Evolutionary conservation across 2,888 invertebrate species (phyloP).

Genomic region (Mythimna loreyi): DNA sequence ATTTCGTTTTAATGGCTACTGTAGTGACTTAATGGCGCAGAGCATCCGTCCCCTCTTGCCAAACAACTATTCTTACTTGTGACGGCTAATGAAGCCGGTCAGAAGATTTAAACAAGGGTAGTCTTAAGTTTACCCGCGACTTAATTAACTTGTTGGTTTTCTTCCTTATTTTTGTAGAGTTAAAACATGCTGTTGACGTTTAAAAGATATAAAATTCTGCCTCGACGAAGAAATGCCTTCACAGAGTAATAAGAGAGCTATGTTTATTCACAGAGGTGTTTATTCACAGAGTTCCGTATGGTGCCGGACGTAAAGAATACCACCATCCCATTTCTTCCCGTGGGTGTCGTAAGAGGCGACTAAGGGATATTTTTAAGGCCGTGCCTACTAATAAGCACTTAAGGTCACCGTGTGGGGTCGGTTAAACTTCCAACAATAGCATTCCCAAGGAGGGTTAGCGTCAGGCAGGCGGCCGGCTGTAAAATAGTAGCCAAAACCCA

Average conservation of each 20-base stretch:
- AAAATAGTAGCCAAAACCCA: too few relatives aligned
- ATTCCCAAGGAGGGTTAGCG: too few relatives aligned
- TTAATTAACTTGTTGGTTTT: conserved; percentile 45
- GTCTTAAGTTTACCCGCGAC: conserved; percentile 28
- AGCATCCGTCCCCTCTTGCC: conserved; percentile 3
- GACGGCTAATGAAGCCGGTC: conserved; percentile 34
- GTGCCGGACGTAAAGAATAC: too few relatives aligned
- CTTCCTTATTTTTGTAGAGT: conserved; percentile 33
- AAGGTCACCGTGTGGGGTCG: too few relatives aligned
- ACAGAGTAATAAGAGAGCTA: conserved; percentile 17
- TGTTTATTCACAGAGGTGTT: conserved; percentile 14
- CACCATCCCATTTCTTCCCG: too few relatives aligned
- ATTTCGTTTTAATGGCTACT: too few relatives aligned
- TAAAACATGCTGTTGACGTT: conserved; percentile 36
- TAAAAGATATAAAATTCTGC: conserved; percentile 26
- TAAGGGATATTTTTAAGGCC: too few relatives aligned
- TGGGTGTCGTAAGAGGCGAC: too few relatives aligned
- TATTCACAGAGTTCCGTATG: too few relatives aligned
- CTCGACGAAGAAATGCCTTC: conserved; percentile 14
- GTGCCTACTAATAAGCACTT: too few relatives aligned
- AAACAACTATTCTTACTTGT: conserved; percentile 39
- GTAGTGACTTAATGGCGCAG: not conserved
- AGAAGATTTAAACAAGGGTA: conserved; percentile 43
- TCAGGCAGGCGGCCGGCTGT: too few relatives aligned
- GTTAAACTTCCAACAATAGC: too few relatives aligned